Evolutionary conservation across 2,888 invertebrate species (phyloP).

Genomic region (Torymus tubicola): DNA sequence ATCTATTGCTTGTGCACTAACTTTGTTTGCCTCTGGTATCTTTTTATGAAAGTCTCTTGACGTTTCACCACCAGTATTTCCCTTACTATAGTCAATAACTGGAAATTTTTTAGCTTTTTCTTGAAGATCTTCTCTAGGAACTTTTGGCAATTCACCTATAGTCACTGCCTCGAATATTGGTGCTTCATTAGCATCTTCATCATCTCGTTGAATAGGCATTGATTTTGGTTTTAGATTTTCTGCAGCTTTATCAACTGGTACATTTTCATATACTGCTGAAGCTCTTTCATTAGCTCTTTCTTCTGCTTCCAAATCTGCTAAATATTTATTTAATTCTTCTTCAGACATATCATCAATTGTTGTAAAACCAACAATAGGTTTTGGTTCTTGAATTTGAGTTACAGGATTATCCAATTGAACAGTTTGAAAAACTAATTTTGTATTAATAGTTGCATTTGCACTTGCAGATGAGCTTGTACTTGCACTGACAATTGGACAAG

Average conservation of each 20-base stretch:
- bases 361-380: conserved; percentile 68
- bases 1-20: conserved; percentile 62
- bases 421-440: conserved; percentile 62
- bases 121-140: conserved; percentile 67
- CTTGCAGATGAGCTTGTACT: conserved; percentile 25
- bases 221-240: conserved; percentile 59
- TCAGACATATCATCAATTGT: conserved; percentile 73
- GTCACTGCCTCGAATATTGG: conserved; percentile 70
- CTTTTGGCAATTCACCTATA: conserved; percentile 68
- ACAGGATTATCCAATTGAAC: conserved; percentile 58
- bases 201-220: conserved; percentile 57
- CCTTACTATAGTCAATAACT: conserved; percentile 67
- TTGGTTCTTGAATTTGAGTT: conserved; percentile 57
- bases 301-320: conserved; percentile 75
- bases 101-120: conserved; percentile 70
- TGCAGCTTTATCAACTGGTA: conserved; percentile 35
- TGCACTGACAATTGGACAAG: conserved; percentile 32
- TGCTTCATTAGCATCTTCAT: conserved; percentile 69
- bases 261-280: conserved; percentile 58
- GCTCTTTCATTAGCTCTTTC: conserved; percentile 67
- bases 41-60: conserved; percentile 66
- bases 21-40: conserved; percentile 60
- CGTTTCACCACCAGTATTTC: conserved; percentile 59
- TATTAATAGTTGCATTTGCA: conserved; percentile 48
- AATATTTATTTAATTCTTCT: conserved; percentile 74